phyloP scores from a whole-genome alignment of 2,888 invertebrate genomes.

The Perizoma affinitatum region DNA sequence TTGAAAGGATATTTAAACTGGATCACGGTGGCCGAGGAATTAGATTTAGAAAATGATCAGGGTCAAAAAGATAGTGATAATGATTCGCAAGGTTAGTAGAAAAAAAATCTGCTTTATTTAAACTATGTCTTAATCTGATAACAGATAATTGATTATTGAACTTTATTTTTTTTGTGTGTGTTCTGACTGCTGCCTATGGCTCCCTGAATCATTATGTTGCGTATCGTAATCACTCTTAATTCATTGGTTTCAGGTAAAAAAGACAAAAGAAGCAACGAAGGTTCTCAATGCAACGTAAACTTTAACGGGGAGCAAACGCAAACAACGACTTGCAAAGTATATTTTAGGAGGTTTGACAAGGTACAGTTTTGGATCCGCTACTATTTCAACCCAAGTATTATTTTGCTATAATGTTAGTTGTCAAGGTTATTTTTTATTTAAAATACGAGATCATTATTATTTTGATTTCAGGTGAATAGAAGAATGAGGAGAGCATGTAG shows the following conservation, averaged over 20 bases:
- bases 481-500: conserved; percentile 95
- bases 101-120: no score
- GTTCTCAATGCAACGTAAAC: conserved; percentile 67
- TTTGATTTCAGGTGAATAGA: conserved; percentile 86
- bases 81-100: conserved; percentile 65
- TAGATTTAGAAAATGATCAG: conserved; percentile 96
- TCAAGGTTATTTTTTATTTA: neutral
- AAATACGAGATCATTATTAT: no score
- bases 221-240: no score
- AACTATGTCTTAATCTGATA: no score
- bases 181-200: neutral
- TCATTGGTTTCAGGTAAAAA: conserved; percentile 60
- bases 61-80: conserved; percentile 88
- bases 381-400: neutral
- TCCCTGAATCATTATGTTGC: neutral
- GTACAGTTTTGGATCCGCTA: conserved; percentile 45
- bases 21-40: conserved; percentile 99
- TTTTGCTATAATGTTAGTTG: no score
- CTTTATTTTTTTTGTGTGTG: neutral
- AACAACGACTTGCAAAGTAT: conserved; percentile 82
- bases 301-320: conserved; percentile 72
- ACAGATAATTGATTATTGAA: neutral
- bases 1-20: conserved; percentile 98
- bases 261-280: conserved; percentile 69
- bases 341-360: conserved; percentile 75